These are phyloP conservation scores for Triplophysa tibetana DNA, from an alignment of 2,113 vertebrate genomes.

Conservation along the genomic window DNA sequence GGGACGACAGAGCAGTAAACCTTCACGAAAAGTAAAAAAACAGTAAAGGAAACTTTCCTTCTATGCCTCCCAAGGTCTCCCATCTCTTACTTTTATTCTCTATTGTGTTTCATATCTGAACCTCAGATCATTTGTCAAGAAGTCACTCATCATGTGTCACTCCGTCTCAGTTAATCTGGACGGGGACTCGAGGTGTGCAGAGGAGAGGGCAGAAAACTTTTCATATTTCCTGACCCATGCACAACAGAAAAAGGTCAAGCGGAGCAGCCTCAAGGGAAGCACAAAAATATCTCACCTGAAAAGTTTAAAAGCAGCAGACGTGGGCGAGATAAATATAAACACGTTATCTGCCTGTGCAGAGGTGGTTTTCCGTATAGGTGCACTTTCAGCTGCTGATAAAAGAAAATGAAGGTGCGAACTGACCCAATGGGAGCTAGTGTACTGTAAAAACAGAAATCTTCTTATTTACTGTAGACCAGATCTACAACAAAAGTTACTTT, in stretches of 20 bases:
- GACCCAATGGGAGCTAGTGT: neutral
- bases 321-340: conserved; percentile 27
- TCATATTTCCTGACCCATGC: conserved; percentile 23
- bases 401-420: neutral
- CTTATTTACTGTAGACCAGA: neutral
- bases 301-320: conserved; percentile 17
- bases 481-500: neutral
- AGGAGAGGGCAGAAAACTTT: conserved; percentile 1
- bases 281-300: conserved; percentile 15
- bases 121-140: neutral
- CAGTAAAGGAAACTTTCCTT: neutral
- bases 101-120: conserved; percentile 1
- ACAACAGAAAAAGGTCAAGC: conserved; percentile 16
- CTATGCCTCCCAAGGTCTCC: neutral
- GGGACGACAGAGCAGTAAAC: conserved; percentile 5
- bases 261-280: conserved; percentile 18
- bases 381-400: conserved; percentile 11
- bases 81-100: neutral
- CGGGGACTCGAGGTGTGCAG: neutral
- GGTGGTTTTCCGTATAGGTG: neutral
- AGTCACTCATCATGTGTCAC: neutral
- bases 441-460: neutral
- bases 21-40: conserved; percentile 15
- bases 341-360: neutral
- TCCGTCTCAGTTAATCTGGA: conserved; percentile 2